Evolutionary conservation across 2,888 invertebrate genomes (phyloP).

Genomic region (Parnassius glacialis): DNA sequence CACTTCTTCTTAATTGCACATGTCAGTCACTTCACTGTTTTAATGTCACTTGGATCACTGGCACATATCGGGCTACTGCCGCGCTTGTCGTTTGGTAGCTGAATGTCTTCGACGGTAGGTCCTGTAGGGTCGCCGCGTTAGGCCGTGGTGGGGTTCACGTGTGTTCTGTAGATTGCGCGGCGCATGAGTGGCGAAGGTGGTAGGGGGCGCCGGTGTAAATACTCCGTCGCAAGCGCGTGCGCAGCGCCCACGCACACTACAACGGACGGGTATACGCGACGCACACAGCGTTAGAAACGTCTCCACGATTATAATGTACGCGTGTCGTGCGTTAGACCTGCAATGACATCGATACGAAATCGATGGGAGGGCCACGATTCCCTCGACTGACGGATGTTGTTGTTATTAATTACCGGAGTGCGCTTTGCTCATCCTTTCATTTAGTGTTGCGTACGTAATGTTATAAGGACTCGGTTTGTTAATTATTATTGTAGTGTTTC

Average conservation of each 20-base stretch:
- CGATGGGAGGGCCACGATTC: slow-evolving; percentile 51
- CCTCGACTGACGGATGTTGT: slow-evolving; percentile 41
- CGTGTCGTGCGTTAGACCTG: slow-evolving; percentile 41
- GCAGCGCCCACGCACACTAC: slow-evolving; percentile 61
- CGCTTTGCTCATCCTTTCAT: slow-evolving; percentile 4
- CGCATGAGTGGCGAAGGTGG: slow-evolving; percentile 78
- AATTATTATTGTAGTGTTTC: slow-evolving; percentile 1
- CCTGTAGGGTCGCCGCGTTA: slow-evolving; percentile 53
- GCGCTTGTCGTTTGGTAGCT: slow-evolving; percentile 45
- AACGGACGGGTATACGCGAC: slow-evolving; percentile 50
- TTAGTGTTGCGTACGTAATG: slow-evolving; percentile 8
- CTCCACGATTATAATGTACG: slow-evolving; percentile 59
- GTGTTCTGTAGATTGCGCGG: slow-evolving; percentile 71
- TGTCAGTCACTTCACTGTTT: slow-evolving; percentile 70
- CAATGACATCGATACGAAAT: slow-evolving; percentile 42
- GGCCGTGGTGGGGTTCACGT: slow-evolving; percentile 66
- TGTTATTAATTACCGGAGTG: slow-evolving; percentile 25
- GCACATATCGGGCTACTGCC: slow-evolving; percentile 64
- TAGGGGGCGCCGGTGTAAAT: slow-evolving; percentile 78
- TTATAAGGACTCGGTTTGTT: not conserved
- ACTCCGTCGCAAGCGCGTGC: slow-evolving; percentile 70
- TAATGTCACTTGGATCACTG: slow-evolving; percentile 67
- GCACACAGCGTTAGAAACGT: slow-evolving; percentile 17
- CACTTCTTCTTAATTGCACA: slow-evolving; percentile 64
- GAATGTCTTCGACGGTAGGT: slow-evolving; percentile 39